Evolutionary conservation across 1,140 invertebrate species (phyloP), one percentile per base, ranked within the genome.

Genomic region (Drosophila lacertosa): DNA sequence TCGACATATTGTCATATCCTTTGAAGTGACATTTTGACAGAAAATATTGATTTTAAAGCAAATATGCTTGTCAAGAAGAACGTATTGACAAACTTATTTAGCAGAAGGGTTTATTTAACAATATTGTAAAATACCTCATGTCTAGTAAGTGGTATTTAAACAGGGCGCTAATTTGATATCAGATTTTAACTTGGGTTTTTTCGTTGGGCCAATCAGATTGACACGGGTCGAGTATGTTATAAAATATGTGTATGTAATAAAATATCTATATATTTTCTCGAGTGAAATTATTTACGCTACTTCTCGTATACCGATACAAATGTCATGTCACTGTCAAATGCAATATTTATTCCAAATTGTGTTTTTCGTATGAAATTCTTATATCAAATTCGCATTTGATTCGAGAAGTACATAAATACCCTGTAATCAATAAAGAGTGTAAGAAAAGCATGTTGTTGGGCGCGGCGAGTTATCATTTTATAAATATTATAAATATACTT

Each of bases 311-410:
- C 10, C 20, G 24, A 15, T 63, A 13, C 50, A 55, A 63, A 54
- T 55, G 66, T 35, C 66, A 55, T 69, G 66, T 69, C 26, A 55
- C 50, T 69, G 59, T 69, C 59, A 69, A 64, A 55, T 54, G 26
- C 50, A 64, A 54, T 24, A 55, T 18, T 42, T 37, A 22, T 37
- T 4, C 29, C 13, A 24, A 62, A 39, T 35, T 66, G 13, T 15
- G 3, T 13, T 45, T 57, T 62, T 51, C 11, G 26, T 13, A 9
- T 9, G 32, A 48, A 65, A 16, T 58, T 29, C 22, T 13, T 26
- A 18, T 55, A 48, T 42, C 24, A 37, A 33, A 40, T 53, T 29
- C 50, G 15, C 10, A 26, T 64, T 64, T 53, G 16, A 45, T 51
- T 54, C 48, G 39, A 20, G 15, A n/a, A n/a, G n/a, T n/a, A 62